Base-by-base conservation (phyloP, 92 coral and sea anemone genomes). In the Paragorgia papillata region DNA sequence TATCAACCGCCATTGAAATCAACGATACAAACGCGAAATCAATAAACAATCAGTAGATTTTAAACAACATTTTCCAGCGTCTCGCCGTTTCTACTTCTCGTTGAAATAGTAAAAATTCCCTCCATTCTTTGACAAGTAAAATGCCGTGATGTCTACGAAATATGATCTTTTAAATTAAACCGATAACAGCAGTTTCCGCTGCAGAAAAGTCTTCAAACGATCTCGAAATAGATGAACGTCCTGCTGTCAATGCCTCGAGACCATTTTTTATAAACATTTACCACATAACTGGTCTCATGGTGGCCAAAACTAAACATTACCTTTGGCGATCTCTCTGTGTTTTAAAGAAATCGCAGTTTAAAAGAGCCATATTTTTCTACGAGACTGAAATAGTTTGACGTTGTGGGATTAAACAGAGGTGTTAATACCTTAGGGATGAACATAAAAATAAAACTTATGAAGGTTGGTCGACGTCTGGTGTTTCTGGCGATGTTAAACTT, bases 111-210 rank as follows among this genome's bases (percentile, higher is more conserved):
- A 71, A 28, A 22, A 55, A 71, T 71, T 53, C 78, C 35, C 62
- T 22, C 32, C 64, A 71, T 71, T 71, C 63, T 50, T 51, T 50
- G 9, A 44, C 59, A 25, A 44, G 19, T 46, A 49, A 34, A 68
- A 71, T 71, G 78, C 78, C 78, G 64, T 55, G 78, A 71, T 71
- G 78, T 71, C 78, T 71, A 51, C 50, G 78, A 71, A 71, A 71
- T 55, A 18, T 54, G 78, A 71, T 71, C 78, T 53, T 71, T 41
- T n/a, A 54, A 53, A 71, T 71, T 71, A 71, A 71, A 53, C 50
- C 64, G 78, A 71, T 71, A 71, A 71, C 78, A 71, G 64, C 78
- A 53, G 63, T 71, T 71, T 71, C 78, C 78, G 78, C 32, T 29
- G 78, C 35, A 71, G 46, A 41, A 68, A 57, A 49, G 26, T 13